A percentile compares a stretch with the other conserved stretches of the same genome.
Conservation (phyloP, 53 echinoderm and acorn worm genomes). For the Apostichopus leukothele region DNA sequence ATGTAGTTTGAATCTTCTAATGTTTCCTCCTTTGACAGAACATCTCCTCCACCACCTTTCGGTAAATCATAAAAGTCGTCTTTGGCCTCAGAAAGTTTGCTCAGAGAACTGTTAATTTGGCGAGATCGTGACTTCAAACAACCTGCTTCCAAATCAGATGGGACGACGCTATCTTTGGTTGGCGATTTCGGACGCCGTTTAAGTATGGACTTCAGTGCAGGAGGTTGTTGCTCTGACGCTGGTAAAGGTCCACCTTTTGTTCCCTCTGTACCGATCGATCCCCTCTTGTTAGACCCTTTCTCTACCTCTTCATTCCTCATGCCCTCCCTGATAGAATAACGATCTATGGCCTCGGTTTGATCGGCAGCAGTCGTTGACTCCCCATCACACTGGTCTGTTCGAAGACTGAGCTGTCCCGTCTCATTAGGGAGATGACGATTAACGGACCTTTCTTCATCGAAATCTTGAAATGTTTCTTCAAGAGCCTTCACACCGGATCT, state of each 20-base stretch:
- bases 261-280: constrained; percentile 8
- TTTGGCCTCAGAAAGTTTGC: constrained; percentile 1
- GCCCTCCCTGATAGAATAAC: constrained; percentile 18
- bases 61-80: background rate
- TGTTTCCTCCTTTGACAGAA: constrained; percentile 9
- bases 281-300: background rate
- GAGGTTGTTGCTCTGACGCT: constrained; percentile 16
- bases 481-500: constrained; percentile 35
- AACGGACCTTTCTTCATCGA: background rate
- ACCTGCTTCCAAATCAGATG: background rate
- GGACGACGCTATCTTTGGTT: background rate
- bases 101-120: constrained; percentile 16
- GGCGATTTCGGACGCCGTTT: constrained; percentile 44
- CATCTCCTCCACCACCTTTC: background rate
- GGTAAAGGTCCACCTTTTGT: constrained; percentile 1
- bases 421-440: background rate
- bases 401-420: background rate
- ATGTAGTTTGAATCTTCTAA: background rate
- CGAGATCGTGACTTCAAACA: constrained; percentile 4
- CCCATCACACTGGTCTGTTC: background rate
- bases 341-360: background rate
- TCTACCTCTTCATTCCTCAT: background rate
- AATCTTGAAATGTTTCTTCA: background rate
- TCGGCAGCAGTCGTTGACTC: background rate
- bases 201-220: constrained; percentile 24